Conservation (phyloP, 1,140 invertebrate genomes). For the Brachionus manjavacas region DNA sequence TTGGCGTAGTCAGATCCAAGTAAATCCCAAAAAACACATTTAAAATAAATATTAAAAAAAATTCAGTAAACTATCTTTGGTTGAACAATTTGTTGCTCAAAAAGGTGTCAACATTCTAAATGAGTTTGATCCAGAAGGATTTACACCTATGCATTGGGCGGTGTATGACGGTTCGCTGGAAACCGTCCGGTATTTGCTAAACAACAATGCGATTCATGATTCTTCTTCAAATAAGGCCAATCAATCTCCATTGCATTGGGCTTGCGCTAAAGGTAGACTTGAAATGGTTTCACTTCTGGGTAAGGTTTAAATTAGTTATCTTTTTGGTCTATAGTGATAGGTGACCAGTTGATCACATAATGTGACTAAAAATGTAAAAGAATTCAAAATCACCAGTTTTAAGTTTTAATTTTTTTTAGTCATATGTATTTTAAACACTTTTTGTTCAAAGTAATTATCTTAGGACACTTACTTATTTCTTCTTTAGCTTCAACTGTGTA, state of each 20-base stretch:
- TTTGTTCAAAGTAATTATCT: no score
- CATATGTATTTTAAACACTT: no score
- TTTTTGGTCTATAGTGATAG: no score
- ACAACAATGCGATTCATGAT: neutral
- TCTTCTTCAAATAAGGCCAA: conserved; percentile 3
- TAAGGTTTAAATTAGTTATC: neutral
- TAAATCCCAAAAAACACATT: neutral
- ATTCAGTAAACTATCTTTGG: neutral
- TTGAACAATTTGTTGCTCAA: neutral
- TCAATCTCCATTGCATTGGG: conserved; percentile 32
- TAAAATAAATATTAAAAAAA: neutral
- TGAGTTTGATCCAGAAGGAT: conserved; percentile 75
- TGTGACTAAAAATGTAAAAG: no score
- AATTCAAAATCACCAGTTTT: no score
- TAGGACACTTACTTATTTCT: no score
- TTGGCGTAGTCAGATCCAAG: conserved; percentile 8
- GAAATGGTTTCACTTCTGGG: neutral
- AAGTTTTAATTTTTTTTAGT: no score
- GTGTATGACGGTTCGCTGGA: conserved; percentile 69
- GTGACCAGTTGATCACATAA: no score
- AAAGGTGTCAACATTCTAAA: conserved; percentile 3
- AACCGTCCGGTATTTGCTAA: neutral
- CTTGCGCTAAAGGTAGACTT: conserved; percentile 25
- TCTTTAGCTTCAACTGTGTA: no score
- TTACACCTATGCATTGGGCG: conserved; percentile 85